phyloP scores from a whole-genome alignment of 1,140 invertebrate genomes.

The Idris sp. region DNA sequence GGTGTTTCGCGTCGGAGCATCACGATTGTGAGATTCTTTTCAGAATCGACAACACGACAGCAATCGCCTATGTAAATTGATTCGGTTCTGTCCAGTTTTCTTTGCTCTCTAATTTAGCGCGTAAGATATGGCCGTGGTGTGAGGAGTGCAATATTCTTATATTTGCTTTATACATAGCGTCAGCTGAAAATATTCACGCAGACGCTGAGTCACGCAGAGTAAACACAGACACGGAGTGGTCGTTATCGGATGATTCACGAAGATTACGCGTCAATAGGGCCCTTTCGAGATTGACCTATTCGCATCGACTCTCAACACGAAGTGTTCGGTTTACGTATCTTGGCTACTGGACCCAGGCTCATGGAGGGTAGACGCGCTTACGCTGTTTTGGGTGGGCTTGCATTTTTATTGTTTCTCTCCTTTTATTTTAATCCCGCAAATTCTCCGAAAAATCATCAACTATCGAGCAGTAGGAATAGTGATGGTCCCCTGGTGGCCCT shows the following conservation, averaged over 20 bases:
- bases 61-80: conserved; percentile 49
- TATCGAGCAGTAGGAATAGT: conserved; percentile 2
- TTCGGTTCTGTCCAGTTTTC: conserved; percentile 52
- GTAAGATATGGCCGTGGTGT: conserved; percentile 16
- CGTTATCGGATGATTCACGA: conserved; percentile 17
- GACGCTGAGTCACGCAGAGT: conserved; percentile 45
- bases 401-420: conserved; percentile 17
- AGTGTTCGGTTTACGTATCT: conserved; percentile 53
- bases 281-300: conserved; percentile 49
- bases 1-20: conserved; percentile 11
- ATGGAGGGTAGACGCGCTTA: conserved; percentile 45
- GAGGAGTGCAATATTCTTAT: conserved; percentile 23
- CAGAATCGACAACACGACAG: conserved; percentile 62
- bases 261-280: conserved; percentile 44
- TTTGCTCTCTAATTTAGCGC: neutral
- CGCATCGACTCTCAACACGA: conserved; percentile 42
- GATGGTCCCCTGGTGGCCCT: conserved; percentile 8
- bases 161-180: conserved; percentile 65
- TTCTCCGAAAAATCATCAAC: conserved; percentile 11
- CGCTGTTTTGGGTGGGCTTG: conserved; percentile 16
- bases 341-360: conserved; percentile 47
- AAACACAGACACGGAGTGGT: conserved; percentile 52
- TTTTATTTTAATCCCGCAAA: conserved; percentile 5
- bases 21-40: conserved; percentile 57
- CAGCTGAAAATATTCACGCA: conserved; percentile 59